Percentiles rank a stretch among this genome's conserved stretches.
These are phyloP conservation scores for Hippocampus comes DNA, from an alignment of 2,113 vertebrate genomes.

Conservation along the genomic window DNA sequence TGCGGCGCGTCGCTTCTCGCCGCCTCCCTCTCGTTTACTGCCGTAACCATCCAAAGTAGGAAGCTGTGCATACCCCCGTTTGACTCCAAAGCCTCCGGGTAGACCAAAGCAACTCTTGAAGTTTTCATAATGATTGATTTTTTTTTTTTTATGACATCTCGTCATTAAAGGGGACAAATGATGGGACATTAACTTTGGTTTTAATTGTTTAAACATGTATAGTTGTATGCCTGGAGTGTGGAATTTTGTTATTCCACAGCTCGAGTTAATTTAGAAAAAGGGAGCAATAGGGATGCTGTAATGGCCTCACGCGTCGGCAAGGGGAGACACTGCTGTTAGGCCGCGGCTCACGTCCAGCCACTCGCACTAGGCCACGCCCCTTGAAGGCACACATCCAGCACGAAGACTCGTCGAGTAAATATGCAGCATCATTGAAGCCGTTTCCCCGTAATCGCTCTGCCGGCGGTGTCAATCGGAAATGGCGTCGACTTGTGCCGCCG, in stretches of 20 bases:
- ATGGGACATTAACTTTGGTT: conserved; percentile 1
- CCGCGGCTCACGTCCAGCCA: too few relatives aligned
- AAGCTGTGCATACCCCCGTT: conserved; percentile 34
- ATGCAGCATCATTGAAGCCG: neutral
- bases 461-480: neutral
- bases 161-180: conserved; percentile 28
- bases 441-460: too few relatives aligned
- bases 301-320: neutral
- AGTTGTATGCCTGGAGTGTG: conserved; percentile 14
- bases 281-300: too few relatives aligned
- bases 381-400: neutral
- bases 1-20: conserved; percentile 24
- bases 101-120: neutral
- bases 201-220: too few relatives aligned
- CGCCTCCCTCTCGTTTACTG: conserved; percentile 33
- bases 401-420: too few relatives aligned
- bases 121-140: neutral
- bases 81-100: conserved; percentile 2
- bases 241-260: neutral
- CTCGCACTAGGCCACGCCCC: too few relatives aligned
- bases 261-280: neutral
- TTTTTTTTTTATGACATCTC: conserved; percentile 14
- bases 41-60: conserved; percentile 39
- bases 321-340: too few relatives aligned
- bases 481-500: neutral